These are phyloP conservation scores for Geotrupes spiniger DNA, from an alignment of 2,888 invertebrate species.

Conservation along the genomic window DNA sequence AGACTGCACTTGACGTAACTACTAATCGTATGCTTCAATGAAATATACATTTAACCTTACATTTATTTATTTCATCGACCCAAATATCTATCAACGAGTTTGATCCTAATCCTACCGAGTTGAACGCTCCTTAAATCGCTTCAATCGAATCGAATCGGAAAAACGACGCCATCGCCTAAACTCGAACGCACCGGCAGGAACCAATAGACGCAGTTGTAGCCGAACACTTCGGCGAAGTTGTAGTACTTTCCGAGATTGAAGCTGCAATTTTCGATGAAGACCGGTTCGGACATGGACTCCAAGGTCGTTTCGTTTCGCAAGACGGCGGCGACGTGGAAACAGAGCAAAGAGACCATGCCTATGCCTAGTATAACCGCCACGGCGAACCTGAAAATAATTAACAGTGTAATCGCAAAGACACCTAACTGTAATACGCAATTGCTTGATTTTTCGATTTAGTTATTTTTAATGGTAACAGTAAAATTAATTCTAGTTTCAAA, in stretches of 20 bases:
- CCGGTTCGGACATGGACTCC: constrained; percentile 28
- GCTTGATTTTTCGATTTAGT: too few relatives aligned
- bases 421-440: not conserved
- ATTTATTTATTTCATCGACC: too few relatives aligned
- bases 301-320: constrained; percentile 34
- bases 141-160: constrained; percentile 12
- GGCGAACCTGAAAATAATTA: constrained; percentile 26
- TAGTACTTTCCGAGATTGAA: constrained; percentile 33
- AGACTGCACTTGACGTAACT: too few relatives aligned
- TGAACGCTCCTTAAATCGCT: too few relatives aligned
- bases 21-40: too few relatives aligned
- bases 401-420: constrained; percentile 6
- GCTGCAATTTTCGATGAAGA: constrained; percentile 29
- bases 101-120: too few relatives aligned
- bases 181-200: constrained; percentile 30
- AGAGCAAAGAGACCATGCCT: constrained; percentile 25
- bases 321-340: constrained; percentile 29
- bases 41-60: too few relatives aligned
- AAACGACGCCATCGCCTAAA: constrained; percentile 29
- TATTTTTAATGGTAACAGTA: too few relatives aligned
- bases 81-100: too few relatives aligned
- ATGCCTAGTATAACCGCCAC: constrained; percentile 21
- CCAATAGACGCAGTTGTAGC: constrained; percentile 32
- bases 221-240: constrained; percentile 34
- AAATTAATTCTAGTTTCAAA: too few relatives aligned